Evolutionary conservation across 2,113 vertebrate genomes (phyloP), one percentile per base, ranked within the genome.

Genomic region (Rhodinocichla rosea): DNA sequence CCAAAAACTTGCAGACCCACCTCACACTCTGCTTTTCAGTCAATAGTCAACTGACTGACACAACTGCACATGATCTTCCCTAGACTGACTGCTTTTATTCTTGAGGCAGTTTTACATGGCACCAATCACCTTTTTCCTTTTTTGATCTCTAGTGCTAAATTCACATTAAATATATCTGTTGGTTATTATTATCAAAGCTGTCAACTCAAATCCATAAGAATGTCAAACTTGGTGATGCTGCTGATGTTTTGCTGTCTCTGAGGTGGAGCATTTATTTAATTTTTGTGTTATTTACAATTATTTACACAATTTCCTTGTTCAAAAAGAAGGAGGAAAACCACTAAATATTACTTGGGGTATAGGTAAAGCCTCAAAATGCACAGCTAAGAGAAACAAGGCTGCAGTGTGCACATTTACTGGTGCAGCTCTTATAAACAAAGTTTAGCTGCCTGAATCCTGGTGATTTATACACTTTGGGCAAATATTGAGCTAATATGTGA

Each of bases 401-500:
- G 60, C 15, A 73, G 27, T 22, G 39, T 21, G 23, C 33, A 47
- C 42, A 53, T 67, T 86, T 91, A 24, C 40, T 81, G 62, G 27
- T 62, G 57, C 27, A 74, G 28, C 60, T 88, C 47, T 70, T 70
- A 60, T 4, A 63, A 87, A 76, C 79, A 63, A 63, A 90, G 30
- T 85, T 83, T 78, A 93, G 67, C 63, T 95, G 71, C 65, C 60
- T 93, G 83, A 71, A 81, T 93, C 44, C 39, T 81, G 26, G 47
- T 83, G 68, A 59, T 96, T 92, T 90, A 83, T 84, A 74, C 45
- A 77, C 44, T 93, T 88, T 68, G 53, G 83, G 86, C 86, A 96
- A 96, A 96, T 94, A 94, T 93, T 93, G 93, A 94, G 64, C 88
- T 94, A 92, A 89, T 89, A 79, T 8, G 0, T 92, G 90, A 92